These are phyloP conservation scores for Falco punctatus DNA, from an alignment of 2,113 vertebrate genomes.

Conservation along the genomic window DNA sequence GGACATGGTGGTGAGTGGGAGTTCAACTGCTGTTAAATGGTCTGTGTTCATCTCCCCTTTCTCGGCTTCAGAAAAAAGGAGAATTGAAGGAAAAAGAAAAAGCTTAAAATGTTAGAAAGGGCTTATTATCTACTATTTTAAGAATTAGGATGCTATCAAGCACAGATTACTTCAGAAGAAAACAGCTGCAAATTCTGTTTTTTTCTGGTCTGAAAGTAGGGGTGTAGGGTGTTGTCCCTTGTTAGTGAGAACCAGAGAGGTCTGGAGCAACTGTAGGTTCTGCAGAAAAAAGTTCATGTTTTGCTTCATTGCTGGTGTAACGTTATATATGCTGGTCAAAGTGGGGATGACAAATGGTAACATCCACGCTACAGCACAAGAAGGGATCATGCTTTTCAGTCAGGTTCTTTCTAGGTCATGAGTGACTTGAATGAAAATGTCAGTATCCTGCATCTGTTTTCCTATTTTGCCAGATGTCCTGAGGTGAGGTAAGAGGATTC, in stretches of 20 bases:
- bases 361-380: not conserved
- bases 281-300: not conserved
- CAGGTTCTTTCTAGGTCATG: constrained; percentile 10
- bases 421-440: constrained; percentile 45
- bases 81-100: not conserved
- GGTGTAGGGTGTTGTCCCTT: not conserved
- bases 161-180: not conserved
- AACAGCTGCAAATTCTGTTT: not conserved
- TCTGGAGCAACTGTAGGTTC: not conserved
- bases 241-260: not conserved
- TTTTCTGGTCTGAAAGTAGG: not conserved
- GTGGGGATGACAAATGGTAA: not conserved
- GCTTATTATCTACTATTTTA: not conserved
- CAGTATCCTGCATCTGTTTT: not conserved
- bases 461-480: constrained; percentile 15
- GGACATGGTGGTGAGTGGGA: not conserved
- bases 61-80: not conserved
- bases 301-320: not conserved
- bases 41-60: not conserved
- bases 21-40: not conserved
- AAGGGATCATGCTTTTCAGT: not conserved
- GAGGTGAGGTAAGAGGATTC: constrained; percentile 14
- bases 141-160: not conserved
- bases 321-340: not conserved
- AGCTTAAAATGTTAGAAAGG: not conserved